These are phyloP conservation scores for Pomacea maculata DNA, from an alignment of 1,140 invertebrate genomes.

Conservation along the genomic window DNA sequence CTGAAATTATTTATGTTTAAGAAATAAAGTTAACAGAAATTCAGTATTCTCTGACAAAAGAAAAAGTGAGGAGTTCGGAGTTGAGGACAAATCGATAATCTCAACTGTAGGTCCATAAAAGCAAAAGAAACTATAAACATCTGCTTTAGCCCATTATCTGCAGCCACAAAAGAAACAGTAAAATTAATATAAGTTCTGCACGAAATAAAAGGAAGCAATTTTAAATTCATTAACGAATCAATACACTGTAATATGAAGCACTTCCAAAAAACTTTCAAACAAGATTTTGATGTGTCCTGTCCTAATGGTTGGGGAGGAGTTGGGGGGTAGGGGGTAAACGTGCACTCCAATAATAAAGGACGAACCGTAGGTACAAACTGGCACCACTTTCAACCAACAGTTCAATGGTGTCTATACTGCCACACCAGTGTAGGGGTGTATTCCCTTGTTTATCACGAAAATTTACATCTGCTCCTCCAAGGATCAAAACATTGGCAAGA, in stretches of 20 bases:
- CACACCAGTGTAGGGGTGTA: conserved; percentile 46
- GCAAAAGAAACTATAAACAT: no score
- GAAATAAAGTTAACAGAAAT: not conserved
- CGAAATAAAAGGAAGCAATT: no score
- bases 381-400: conserved; percentile 35
- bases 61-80: no score
- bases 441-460: conserved; percentile 37
- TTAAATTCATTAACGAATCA: no score
- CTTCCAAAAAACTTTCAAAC: not conserved
- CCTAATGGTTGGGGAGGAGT: no score
- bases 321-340: not conserved
- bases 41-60: no score
- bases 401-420: conserved; percentile 39
- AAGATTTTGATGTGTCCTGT: not conserved
- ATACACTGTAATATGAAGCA: not conserved
- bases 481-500: conserved; percentile 25
- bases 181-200: no score
- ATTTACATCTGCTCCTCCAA: conserved; percentile 33
- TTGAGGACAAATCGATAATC: no score
- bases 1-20: conserved; percentile 25
- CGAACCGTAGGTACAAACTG: conserved; percentile 27
- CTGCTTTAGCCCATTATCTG: no score
- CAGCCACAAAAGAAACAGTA: no score
- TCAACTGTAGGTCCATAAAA: no score
- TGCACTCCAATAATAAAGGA: not conserved